Percentiles rank a stretch among this genome's conserved stretches.
These are phyloP conservation scores for Gymnocephalus cernua DNA, from an alignment of 2,113 vertebrate genomes.

Conservation along the genomic window DNA sequence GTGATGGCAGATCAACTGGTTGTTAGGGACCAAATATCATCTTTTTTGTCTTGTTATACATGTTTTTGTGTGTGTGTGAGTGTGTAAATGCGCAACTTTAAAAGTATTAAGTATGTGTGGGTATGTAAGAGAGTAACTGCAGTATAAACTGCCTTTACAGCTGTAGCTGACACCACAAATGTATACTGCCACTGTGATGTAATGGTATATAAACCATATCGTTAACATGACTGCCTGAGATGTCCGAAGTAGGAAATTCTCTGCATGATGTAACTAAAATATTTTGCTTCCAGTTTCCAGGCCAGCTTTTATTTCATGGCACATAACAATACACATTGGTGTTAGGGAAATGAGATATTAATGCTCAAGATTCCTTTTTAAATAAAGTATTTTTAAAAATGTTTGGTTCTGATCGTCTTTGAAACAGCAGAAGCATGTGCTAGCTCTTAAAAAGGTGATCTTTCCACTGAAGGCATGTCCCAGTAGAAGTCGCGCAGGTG, in stretches of 20 bases:
- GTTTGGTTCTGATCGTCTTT: not conserved
- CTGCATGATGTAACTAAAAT: slow-evolving; percentile 37
- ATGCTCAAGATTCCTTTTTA: slow-evolving; percentile 52
- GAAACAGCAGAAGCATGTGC: not conserved
- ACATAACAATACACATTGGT: slow-evolving; percentile 39
- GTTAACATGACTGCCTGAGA: slow-evolving; percentile 6
- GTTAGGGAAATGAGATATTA: slow-evolving; percentile 38
- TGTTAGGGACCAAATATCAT: slow-evolving; percentile 62
- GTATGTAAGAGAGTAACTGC: slow-evolving; percentile 13
- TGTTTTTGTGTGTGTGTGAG: slow-evolving; percentile 2
- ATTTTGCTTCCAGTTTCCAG: slow-evolving; percentile 2
- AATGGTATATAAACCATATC: slow-evolving; percentile 25
- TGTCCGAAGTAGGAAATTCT: not conserved
- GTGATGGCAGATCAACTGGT: slow-evolving; percentile 15
- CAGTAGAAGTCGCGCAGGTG: not conserved
- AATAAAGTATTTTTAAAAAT: slow-evolving; percentile 56
- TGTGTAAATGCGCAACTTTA: slow-evolving; percentile 27
- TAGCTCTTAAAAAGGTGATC: not conserved
- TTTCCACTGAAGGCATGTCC: too few species aligned
- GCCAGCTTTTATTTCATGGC: slow-evolving; percentile 42
- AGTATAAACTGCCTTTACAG: slow-evolving; percentile 53
- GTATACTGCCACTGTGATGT: slow-evolving; percentile 28
- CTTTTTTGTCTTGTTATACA: slow-evolving; percentile 22
- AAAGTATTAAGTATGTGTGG: slow-evolving; percentile 61
- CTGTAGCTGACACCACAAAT: slow-evolving; percentile 35